Evolutionary conservation across 2,113 vertebrate genomes (phyloP), one percentile per base, ranked within the genome.

Genomic region (Ibidorhyncha struthersii): DNA sequence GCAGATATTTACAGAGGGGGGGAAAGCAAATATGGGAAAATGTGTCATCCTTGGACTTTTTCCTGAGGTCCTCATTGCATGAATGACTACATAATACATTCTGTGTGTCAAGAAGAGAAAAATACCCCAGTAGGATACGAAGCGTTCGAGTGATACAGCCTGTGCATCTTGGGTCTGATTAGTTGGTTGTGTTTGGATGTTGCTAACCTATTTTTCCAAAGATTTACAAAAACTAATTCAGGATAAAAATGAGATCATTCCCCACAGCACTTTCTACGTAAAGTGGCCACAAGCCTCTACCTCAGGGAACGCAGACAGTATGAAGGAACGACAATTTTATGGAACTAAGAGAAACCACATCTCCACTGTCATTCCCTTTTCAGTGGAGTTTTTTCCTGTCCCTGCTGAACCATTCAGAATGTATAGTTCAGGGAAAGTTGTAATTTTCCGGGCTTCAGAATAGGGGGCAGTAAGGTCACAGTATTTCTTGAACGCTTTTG

Each of bases 401-500:
- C 16, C 43, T 49, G 61, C 15, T 30, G 40, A 77, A 38, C 53
- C 22, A n/a, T 38, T 76, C n/a, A 30, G 65, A 76, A 18, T 29
- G 14, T 32, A 1, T 29, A 18, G 67, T 9, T 50, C 34, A 43
- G 62, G 65, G 50, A 50, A 66, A 41, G 86, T 8, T 96, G 94
- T 85, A 91, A 76, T 97, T 93, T 95, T 91, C 77, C 16, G 8
- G 47, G 72, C 59, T 84, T 84, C 41, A 20, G 89, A 95, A 93
- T 91, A 96, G 96, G 83, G 89, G 91, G 93, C 94, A 89, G 94
- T 91, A 81, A 96, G 93, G 91, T 94, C 95, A 95, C 83, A 86
- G 63, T 26, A 66, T 93, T 93, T 52, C 50, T 84, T 53, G 72
- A 70, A 13, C 11, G 6, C 1, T 41, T 86, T 63, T 67, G 50